These are phyloP conservation scores for Enoplolaimus lenunculus DNA, from an alignment of 2,888 invertebrate genomes.

Conservation along the genomic window DNA sequence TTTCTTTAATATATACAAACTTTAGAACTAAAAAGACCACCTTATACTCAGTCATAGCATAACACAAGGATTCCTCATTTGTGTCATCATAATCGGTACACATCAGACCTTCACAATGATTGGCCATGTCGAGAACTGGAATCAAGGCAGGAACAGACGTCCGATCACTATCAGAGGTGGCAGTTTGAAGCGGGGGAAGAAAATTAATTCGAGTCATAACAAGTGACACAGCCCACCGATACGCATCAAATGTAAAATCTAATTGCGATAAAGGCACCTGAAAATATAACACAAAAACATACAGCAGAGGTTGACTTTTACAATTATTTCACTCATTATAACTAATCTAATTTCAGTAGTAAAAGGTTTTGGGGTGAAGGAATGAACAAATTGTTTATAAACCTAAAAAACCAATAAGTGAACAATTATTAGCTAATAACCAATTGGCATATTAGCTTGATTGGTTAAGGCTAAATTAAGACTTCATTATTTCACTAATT, in stretches of 20 bases:
- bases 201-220: slow-evolving; percentile 34
- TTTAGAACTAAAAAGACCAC: background rate
- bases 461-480: no score
- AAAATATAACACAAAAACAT: no score
- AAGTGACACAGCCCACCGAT: slow-evolving; percentile 33
- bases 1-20: no score
- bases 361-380: no score
- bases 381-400: no score
- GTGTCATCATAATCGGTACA: slow-evolving; percentile 22
- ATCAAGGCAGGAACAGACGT: slow-evolving; percentile 31
- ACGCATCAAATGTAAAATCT: slow-evolving; percentile 34
- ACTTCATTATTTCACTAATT: no score
- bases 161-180: background rate
- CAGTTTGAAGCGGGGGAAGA: slow-evolving; percentile 26
- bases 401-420: no score
- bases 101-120: slow-evolving; percentile 26
- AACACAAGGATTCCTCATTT: background rate
- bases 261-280: slow-evolving; percentile 29
- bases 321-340: no score
- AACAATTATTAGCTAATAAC: no score
- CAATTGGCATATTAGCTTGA: no score
- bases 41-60: slow-evolving; percentile 4
- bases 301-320: no score
- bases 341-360: no score
- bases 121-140: slow-evolving; percentile 37